Base-by-base conservation (phyloP, 2,888 invertebrate species). In the Chrysolina oricalcia region DNA sequence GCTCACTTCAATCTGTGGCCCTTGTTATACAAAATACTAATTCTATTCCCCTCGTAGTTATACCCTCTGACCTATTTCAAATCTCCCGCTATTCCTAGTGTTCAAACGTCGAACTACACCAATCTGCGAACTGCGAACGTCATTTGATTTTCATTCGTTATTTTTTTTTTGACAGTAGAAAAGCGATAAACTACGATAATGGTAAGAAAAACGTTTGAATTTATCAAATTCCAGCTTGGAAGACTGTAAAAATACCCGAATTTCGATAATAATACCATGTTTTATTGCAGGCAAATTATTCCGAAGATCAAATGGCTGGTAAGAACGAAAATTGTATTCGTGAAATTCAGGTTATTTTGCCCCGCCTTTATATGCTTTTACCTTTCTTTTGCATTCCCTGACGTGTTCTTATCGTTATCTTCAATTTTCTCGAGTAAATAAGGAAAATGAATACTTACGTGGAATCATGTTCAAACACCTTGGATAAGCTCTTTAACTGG, bases 281-380 rank as follows among this genome's bases (percentile, higher is more conserved):
- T 84, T 86, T 83, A 80, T 92, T 92, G 77, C 92, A 96, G 96
- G 95, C 95, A 86, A 94, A 94, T 87, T 96, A 96, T 90, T 93
- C 94, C 62, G 96, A 96, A 91, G 96, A 96, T 91, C 96, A 96
- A 92, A 92, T 96, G 91, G 95, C 96, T 89, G 96, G 96, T 96
- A 91, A 95, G 95, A 94, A 91, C 95, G 95, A 94, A 85, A 82
- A 67, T 64, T 80, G 81, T 78, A 85, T 84, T 82, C 82, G 80
- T 50, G 81, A 82, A 85, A 89, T 86, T 85, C 88, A 89, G 89
- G 89, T 88, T 89, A 88, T 84, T 80, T 84, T 84, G 87, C 88
- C 88, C 87, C 88, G 82, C 88, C 89, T 88, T 86, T 80, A 64
- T 62, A 50, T 63, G 59, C 19, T 77, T 81, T 85, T 83, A 78